Percentiles rank a stretch among this genome's conserved stretches.
Evolutionary conservation across 1,140 invertebrate genomes (phyloP).

Genomic region (Temnothorax longispinosus): DNA sequence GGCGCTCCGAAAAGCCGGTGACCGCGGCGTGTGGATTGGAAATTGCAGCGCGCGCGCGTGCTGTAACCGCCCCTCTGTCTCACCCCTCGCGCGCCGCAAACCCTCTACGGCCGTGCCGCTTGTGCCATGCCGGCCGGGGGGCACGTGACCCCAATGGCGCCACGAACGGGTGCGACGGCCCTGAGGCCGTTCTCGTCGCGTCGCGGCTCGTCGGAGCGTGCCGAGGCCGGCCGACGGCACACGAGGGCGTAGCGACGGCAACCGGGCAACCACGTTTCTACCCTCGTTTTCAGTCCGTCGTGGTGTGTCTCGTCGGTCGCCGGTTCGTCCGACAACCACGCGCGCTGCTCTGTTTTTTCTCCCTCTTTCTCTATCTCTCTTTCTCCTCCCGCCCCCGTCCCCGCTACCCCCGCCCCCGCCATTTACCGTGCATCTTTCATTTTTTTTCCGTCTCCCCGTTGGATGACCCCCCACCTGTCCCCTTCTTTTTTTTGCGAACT

Average conservation of each 20-base stretch:
- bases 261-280: conserved; percentile 83
- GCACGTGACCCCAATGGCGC: conserved; percentile 71
- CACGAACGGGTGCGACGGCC: conserved; percentile 67
- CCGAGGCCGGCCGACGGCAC: conserved; percentile 76
- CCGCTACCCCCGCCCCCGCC: not conserved
- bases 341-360: conserved; percentile 59
- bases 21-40: conserved; percentile 45
- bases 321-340: conserved; percentile 63
- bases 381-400: conserved; percentile 1
- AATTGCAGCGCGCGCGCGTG: conserved; percentile 30
- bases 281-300: conserved; percentile 84
- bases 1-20: conserved; percentile 53
- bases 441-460: not conserved
- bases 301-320: conserved; percentile 73
- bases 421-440: conserved; percentile 6
- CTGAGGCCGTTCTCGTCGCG: conserved; percentile 31
- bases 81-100: not conserved
- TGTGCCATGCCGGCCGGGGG: not conserved
- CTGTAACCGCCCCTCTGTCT: not conserved
- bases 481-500: not conserved
- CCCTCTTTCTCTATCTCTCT: conserved; percentile 50
- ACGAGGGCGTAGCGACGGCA: conserved; percentile 80
- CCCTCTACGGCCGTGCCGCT: conserved; percentile 38
- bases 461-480: not conserved
- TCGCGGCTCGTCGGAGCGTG: conserved; percentile 22